A percentile compares a stretch with the other conserved stretches of the same genome.
Evolutionary conservation across 2,888 invertebrate genomes (phyloP).

Genomic region (Folsomia manolachei): DNA sequence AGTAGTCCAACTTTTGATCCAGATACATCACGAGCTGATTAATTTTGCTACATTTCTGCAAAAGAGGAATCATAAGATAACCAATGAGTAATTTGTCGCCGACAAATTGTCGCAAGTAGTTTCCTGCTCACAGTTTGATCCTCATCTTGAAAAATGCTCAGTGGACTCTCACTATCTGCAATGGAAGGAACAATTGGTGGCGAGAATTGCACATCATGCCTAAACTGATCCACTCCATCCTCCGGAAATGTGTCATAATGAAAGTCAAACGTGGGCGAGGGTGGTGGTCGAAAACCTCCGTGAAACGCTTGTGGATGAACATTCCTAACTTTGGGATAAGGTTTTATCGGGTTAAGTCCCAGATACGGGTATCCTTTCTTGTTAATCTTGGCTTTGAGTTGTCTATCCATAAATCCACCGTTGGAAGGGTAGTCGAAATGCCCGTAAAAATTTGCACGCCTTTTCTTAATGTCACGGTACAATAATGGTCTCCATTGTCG

Average conservation of each 20-base stretch:
- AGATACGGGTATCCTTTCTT: background rate
- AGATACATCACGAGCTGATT: background rate
- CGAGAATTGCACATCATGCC: background rate
- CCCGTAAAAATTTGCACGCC: background rate
- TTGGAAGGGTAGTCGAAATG: background rate
- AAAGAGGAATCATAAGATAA: no score
- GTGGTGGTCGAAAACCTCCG: background rate
- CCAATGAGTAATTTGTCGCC: no score
- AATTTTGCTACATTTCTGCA: no score
- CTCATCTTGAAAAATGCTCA: background rate
- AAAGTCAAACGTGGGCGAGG: background rate
- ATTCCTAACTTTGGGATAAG: background rate
- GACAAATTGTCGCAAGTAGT: background rate
- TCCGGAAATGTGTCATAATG: background rate
- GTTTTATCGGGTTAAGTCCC: background rate
- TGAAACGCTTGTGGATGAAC: background rate
- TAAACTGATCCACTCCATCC: background rate
- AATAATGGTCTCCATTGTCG: background rate
- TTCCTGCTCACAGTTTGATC: background rate
- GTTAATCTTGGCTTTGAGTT: background rate
- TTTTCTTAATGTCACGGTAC: background rate
- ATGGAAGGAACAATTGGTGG: background rate
- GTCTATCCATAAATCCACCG: background rate
- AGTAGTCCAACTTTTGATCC: background rate
- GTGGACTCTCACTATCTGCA: background rate